These are phyloP conservation scores for Apteryx mantelli DNA, from an alignment of 2,113 vertebrate genomes.

Conservation along the genomic window DNA sequence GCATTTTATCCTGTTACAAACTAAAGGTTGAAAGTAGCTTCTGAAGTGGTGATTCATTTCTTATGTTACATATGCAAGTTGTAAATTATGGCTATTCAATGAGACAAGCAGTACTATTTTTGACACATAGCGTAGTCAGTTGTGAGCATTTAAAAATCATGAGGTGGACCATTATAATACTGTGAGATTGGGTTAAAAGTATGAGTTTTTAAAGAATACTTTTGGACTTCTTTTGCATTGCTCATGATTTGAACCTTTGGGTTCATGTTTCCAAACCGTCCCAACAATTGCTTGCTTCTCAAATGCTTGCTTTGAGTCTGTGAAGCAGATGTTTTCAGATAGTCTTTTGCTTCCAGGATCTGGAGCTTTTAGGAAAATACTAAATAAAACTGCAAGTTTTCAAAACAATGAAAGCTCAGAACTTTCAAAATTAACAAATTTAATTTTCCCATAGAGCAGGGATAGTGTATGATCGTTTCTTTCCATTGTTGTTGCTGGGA, in stretches of 20 bases:
- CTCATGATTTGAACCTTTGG: not conserved
- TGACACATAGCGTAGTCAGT: not conserved
- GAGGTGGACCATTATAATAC: not conserved
- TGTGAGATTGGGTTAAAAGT: not conserved
- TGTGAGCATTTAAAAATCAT: not conserved
- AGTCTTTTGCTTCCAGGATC: not conserved
- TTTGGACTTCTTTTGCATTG: not conserved
- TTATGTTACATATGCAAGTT: not conserved
- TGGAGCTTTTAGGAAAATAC: not conserved
- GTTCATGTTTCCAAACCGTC: not conserved
- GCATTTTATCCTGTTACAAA: not conserved
- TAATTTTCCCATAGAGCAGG: accelerated
- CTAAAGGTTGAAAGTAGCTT: not conserved
- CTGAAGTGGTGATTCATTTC: conserved; percentile 12
- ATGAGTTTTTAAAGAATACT: not conserved
- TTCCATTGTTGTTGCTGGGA: not conserved
- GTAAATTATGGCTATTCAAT: not conserved
- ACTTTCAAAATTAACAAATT: not conserved
- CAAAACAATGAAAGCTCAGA: not conserved
- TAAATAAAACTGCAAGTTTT: not conserved
- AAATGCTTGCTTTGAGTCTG: not conserved
- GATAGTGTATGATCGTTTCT: not conserved
- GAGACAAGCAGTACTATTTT: not conserved
- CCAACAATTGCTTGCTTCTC: not conserved
- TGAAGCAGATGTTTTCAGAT: not conserved